Base-by-base conservation (phyloP, 2,797 vertebrate genomes). In the Gymnoscopelus microlampas region DNA sequence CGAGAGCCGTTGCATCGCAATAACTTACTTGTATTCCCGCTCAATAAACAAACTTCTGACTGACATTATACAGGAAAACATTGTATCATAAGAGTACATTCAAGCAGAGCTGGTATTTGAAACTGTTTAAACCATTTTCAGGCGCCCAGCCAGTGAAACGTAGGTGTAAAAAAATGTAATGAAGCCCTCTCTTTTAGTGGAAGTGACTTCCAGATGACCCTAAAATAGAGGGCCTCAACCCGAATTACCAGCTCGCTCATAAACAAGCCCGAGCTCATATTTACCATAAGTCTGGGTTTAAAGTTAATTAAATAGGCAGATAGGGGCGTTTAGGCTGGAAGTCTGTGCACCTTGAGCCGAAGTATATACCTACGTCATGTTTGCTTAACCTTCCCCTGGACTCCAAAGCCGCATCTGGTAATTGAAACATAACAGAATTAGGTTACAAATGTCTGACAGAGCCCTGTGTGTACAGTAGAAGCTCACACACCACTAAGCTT, bases 371-470 rank as follows among this genome's bases (percentile, higher is more conserved):
- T 59, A 66, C 44, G 53, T 87, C 77, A 85, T 93, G 90, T 95
- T 95, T 95, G 83, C 48, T 60, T 95, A 94, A 95, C 93, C 93
- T 91, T 89, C 82, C 77, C 39, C 44, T 92, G 91, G 93, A 93
- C 93, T 90, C 77, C 54, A 81, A 93, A 94, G 85, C 91, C 92
- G 81, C 79, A 77, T 84, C 80, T 92, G 76, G 91, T 95, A 95
- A 95, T 91, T 89, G 89, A 94, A 94, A 88, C 90, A 92, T 89
- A 92, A 93, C 91, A 92, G 91, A 93, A 92, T 94, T 90, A 93
- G 84, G 91, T 94, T 93, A 93, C 91, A 93, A 88, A 90, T 93
- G 89, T 92, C 87, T 89, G 81, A 91, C 88, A 93, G 89, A 90
- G 81, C 82, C 63, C 66, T 90, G 84, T 94, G 85, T 92, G 81